Base-by-base conservation (phyloP, 2,797 vertebrate species). In the Natrix natrix region DNA sequence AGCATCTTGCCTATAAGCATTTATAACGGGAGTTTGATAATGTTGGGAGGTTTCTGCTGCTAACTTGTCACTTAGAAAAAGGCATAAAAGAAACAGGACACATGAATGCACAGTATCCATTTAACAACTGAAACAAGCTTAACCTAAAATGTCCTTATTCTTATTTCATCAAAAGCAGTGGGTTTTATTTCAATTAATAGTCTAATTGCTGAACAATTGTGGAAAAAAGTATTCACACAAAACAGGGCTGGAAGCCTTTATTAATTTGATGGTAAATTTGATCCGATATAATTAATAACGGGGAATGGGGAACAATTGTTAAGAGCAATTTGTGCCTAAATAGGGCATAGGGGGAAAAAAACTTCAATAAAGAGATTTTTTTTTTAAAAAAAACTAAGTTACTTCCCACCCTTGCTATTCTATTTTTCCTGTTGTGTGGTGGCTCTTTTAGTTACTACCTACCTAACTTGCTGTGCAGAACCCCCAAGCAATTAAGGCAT, bases 141-240 rank as follows among this genome's bases (percentile, higher is more conserved):
- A 57, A 54, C 12, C n/a, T 92, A 93, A 95, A 86, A 91, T 94
- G 87, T 2, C 4, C 56, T 93, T 10, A 89, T 93, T 88, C 66
- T 94, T 93, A 86, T 94, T 93, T 91, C 90, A 92, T 94, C 32
- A 93, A 92, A 96, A 92, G 66, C 60, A 91, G 92, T 13, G 22
- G 57, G 26, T 89, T 95, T 93, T 92, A 95, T 95, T 96, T 93
- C n/a, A 95, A 91, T 92, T 90, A 91, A 95, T 89, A 92, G 7
- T 86, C 56, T 94, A 69, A 91, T 24, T 90, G 56, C 91, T 78
- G 3, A 94, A 90, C 57, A 86, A 52, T 86, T 17, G 17, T n/a
- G 12, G n/a, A 66, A 17, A 32, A 37, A n/a, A 88, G 26, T 22
- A 69, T 3, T 5, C 24, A 22, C 7, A 52, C 32, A 61, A 92